Evolutionary conservation across 2,797 vertebrate species (phyloP), one percentile per base, ranked within the genome.

Genomic region (Sylvia borin): DNA sequence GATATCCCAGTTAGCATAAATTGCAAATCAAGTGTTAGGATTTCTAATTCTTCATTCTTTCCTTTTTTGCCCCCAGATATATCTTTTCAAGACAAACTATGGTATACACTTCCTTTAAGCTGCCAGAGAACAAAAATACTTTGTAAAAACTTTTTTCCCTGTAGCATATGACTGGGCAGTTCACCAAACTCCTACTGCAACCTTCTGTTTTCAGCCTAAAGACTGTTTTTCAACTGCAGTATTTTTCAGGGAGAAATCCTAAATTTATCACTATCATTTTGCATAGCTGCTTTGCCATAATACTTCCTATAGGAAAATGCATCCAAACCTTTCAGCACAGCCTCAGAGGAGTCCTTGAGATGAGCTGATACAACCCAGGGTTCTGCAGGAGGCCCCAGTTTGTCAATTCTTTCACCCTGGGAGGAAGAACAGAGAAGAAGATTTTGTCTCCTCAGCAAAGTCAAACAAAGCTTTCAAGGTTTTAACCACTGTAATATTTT

Each of bases 281-380:
- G 4, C 51, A n/a, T 1, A 74, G 16, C 15, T 72, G 26, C 14
- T 73, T 76, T 57, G 4, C 32, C 53, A n/a, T 43, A 72, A 61
- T 2, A 19, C 29, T 54, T 58, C 4, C 7, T 11, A 4, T 6
- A 86, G 85, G 26, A 83, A 85, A 90, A 84, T 5, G 15, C 22
- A 19, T 58, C 62, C 95, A 88, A 94, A 98, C 98, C 98, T 97
- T 95, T 97, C 17, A 98, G 80, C 42, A 92, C 66, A 71, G 96
- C 95, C 43, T 96, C 34, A 0, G 96, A 91, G 58, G 83, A 78
- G 47, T 96, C 97, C 88, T 97, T 94, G 65, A 98, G 96, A 42
- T 82, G 94, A 86, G 91, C 97, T 66, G 96, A 95, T 45, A 98
- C 67, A 36, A 91, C 25, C 98, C 98, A 98, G 26, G 97, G 97